Evolutionary conservation across 2,888 invertebrate genomes (phyloP).

Genomic region (Sclerodermus sp.): DNA sequence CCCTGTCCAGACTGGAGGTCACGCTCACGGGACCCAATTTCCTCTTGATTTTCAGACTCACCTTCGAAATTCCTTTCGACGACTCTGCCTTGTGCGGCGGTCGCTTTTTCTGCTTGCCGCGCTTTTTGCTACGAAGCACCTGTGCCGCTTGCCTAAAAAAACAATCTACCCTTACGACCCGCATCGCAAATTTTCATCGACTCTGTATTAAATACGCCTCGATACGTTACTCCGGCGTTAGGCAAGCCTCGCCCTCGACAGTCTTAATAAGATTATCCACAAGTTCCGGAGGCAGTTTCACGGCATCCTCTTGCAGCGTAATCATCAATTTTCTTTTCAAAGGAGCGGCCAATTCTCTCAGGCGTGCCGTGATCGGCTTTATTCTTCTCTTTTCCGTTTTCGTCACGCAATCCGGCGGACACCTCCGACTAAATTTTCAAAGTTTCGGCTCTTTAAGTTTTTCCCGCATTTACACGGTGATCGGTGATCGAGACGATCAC

Average conservation of each 20-base stretch:
- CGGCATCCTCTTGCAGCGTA: conserved; percentile 36
- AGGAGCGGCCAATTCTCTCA: conserved; percentile 44
- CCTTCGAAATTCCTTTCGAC: no score
- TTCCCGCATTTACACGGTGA: no score
- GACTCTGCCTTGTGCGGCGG: conserved; percentile 2
- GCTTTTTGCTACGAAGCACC: conserved; percentile 18
- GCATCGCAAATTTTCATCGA: no score
- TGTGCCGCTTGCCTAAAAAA: conserved; percentile 40
- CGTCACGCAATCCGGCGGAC: conserved; percentile 28
- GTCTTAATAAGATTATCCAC: conserved; percentile 41
- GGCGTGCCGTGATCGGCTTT: conserved; percentile 32
- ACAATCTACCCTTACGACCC: no score
- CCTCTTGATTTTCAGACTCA: neutral
- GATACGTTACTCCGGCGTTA: conserved; percentile 46
- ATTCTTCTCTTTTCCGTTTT: conserved; percentile 23
- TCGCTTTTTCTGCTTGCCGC: neutral
- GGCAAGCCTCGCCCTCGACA: conserved; percentile 40
- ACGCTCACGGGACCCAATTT: neutral
- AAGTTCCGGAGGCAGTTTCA: conserved; percentile 34
- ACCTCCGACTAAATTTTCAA: no score
- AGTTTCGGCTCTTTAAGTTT: no score
- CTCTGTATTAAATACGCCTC: no score
- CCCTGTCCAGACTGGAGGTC: conserved; percentile 22
- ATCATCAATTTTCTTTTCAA: conserved; percentile 33
- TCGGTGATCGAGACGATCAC: no score